phyloP scores from a whole-genome alignment of 2,888 invertebrate species.

The Cantharis rufa region DNA sequence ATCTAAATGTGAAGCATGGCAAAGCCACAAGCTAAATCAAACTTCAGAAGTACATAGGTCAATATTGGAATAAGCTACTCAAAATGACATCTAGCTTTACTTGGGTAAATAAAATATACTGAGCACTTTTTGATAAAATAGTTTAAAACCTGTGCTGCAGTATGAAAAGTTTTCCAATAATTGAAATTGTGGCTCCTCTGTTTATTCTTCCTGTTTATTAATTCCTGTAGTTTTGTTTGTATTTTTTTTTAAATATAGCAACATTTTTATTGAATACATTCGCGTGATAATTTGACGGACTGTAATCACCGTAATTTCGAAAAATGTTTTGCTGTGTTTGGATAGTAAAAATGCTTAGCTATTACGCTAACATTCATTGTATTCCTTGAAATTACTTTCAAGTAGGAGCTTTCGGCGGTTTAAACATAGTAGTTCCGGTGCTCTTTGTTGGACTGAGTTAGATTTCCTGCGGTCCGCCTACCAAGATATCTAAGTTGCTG shows the following conservation, averaged over 20 bases:
- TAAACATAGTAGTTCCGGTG: conserved; percentile 31
- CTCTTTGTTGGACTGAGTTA: conserved; percentile 28
- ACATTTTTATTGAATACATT: not conserved
- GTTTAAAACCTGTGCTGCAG: not conserved
- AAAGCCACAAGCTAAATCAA: conserved; percentile 42
- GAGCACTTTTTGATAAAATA: not conserved
- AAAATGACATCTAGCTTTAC: conserved; percentile 47
- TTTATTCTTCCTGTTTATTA: not conserved
- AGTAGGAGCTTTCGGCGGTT: conserved; percentile 27
- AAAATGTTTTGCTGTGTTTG: not conserved
- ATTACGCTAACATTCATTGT: conserved; percentile 12
- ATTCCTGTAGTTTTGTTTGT: not conserved
- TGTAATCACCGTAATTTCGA: not conserved
- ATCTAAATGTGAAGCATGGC: conserved; percentile 40
- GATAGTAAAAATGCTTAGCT: not conserved
- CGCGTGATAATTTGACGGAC: not conserved
- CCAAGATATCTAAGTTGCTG: conserved; percentile 37
- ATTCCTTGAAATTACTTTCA: conserved; percentile 25
- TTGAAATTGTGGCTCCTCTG: not conserved
- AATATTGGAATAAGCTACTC: conserved; percentile 51
- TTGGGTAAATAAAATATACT: conserved; percentile 20
- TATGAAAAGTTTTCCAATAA: not conserved
- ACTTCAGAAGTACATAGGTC: conserved; percentile 47
- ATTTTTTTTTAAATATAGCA: not conserved
- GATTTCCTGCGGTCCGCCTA: conserved; percentile 36